Evolutionary conservation across 2,797 vertebrate genomes (phyloP), one percentile per base, ranked within the genome.

Genomic region (Aviceda leuphotes): DNA sequence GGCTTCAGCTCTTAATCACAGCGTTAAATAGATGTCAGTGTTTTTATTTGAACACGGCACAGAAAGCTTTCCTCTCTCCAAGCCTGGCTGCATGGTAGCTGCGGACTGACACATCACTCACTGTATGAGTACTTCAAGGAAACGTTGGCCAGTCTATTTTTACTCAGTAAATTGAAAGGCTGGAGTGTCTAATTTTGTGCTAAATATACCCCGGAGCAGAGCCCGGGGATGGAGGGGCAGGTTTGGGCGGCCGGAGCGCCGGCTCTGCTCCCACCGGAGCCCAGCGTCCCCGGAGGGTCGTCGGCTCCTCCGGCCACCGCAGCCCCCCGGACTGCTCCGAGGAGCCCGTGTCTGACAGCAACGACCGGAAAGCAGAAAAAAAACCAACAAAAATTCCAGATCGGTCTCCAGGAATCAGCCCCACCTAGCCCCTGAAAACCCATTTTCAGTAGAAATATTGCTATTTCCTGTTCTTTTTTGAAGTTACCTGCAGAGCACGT

Each of bases 101-200:
- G 52, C 84, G 80, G 77, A 47, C 41, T 43, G 59, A 85, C 66
- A 11, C 82, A 43, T 54, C 25, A 8, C 66, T 58, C 61, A 8
- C 50, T 12, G 21, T 11, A 6, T 2, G 37, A 66, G 46, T 12
- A 8, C 56, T 73, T 56, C 46, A 46, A 73, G 93, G 89, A 93
- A 96, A 87, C 65, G 66, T 39, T 87, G 65, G 55, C 39, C 63
- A 52, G 55, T 49, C 95, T 96, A 79, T 95, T 97, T 96, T 89
- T 61, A 71, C 90, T 74, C 81, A 24, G 56, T n/a, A 83, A 91
- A 96, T 87, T 83, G 73, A 86, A 96, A 91, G 92, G 61, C 67
- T 90, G 58, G 44, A 94, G 73, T 33, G 52, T 83, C 68, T 93
- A 80, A 95, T 96, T 95, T 94, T 81, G 80, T 46, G 84, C 87